These are phyloP conservation scores for Syncerus caffer DNA, from an alignment of 2,797 vertebrate genomes.

Conservation along the genomic window DNA sequence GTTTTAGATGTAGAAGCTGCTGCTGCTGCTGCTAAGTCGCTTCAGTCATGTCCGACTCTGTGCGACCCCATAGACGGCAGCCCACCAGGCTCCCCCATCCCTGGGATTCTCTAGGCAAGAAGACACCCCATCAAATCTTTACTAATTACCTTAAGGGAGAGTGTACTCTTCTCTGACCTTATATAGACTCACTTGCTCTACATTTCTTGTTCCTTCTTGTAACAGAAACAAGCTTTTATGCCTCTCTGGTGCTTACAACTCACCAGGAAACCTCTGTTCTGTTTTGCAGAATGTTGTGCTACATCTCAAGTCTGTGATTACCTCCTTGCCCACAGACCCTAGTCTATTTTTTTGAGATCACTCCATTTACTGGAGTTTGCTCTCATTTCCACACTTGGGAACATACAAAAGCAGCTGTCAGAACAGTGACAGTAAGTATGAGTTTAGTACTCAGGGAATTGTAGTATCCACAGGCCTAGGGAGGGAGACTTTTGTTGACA, in stretches of 20 bases:
- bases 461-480: background rate
- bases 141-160: background rate
- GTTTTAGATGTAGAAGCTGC: no score
- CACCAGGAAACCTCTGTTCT: background rate
- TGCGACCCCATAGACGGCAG: no score
- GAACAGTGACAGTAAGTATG: background rate
- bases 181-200: background rate
- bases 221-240: background rate
- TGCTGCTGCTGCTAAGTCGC: no score
- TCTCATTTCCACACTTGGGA: background rate
- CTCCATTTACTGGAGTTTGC: background rate
- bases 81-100: no score
- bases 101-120: no score
- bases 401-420: background rate
- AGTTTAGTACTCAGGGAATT: background rate
- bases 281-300: background rate
- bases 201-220: background rate
- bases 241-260: background rate
- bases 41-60: no score
- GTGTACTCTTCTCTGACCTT: background rate
- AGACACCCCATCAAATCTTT: background rate
- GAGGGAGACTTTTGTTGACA: background rate
- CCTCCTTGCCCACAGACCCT: background rate
- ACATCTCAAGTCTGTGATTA: background rate
- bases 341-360: background rate